These are phyloP conservation scores for Argentina silus DNA, from an alignment of 2,797 vertebrate genomes.

Conservation along the genomic window DNA sequence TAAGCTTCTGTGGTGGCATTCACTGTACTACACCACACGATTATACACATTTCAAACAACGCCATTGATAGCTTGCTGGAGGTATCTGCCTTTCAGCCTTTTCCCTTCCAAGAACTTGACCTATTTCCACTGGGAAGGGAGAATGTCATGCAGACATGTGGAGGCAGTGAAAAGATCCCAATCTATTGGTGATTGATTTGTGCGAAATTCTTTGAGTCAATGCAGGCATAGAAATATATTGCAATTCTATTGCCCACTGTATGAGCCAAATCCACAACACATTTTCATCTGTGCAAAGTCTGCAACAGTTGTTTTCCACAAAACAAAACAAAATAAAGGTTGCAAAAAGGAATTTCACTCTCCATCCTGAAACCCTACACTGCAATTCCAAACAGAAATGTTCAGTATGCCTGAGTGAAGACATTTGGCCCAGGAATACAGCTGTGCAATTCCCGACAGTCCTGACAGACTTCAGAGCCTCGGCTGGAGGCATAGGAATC, in stretches of 20 bases:
- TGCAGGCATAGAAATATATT: too few species aligned
- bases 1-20: conserved; percentile 13
- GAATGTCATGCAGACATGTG: too few species aligned
- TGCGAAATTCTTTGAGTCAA: too few species aligned
- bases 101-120: conserved; percentile 55
- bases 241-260: too few species aligned
- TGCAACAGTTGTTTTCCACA: too few species aligned
- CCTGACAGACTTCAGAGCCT: conserved; percentile 30
- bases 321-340: background rate
- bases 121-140: background rate
- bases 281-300: too few species aligned
- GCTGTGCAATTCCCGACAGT: conserved; percentile 14
- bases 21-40: conserved; percentile 11
- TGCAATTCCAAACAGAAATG: conserved; percentile 46
- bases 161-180: too few species aligned
- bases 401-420: conserved; percentile 25
- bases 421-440: too few species aligned
- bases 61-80: conserved; percentile 28
- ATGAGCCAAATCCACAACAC: too few species aligned
- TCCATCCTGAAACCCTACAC: conserved; percentile 22
- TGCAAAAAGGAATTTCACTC: conserved; percentile 12
- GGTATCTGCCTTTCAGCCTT: conserved; percentile 11
- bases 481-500: conserved; percentile 25
- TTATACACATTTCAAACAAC: conserved; percentile 32
- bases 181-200: too few species aligned